Conservation (phyloP, 2,888 invertebrate genomes). For the Diarsia dahlii region DNA sequence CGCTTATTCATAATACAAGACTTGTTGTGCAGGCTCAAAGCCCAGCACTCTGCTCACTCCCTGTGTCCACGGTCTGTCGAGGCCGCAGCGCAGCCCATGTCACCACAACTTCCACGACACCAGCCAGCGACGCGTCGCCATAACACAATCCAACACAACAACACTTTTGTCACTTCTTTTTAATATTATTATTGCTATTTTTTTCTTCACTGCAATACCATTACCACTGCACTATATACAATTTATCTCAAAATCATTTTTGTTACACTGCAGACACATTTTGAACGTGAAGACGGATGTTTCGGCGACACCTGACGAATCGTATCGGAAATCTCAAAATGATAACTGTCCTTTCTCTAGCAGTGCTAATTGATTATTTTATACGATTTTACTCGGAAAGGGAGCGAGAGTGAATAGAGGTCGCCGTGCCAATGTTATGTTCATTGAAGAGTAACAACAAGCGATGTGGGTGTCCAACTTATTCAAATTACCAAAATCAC, state of each 20-base stretch:
- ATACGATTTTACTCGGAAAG: constrained; percentile 76
- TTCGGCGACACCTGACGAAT: constrained; percentile 83
- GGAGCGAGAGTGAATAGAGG: constrained; percentile 83
- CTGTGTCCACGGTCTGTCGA: constrained; percentile 84
- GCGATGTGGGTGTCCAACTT: constrained; percentile 83
- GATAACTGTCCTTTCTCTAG: constrained; percentile 42
- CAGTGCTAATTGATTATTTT: constrained; percentile 58
- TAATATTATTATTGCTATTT: constrained; percentile 78
- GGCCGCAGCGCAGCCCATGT: constrained; percentile 88
- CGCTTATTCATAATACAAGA: constrained; percentile 90
- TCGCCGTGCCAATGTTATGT: constrained; percentile 89
- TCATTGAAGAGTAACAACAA: constrained; percentile 90
- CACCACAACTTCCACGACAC: constrained; percentile 82
- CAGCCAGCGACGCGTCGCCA: constrained; percentile 82
- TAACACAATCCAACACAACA: constrained; percentile 80
- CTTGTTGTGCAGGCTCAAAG: constrained; percentile 86
- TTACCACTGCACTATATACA: constrained; percentile 84
- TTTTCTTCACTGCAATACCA: constrained; percentile 80
- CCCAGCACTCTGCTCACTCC: constrained; percentile 88
- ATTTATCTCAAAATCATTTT: constrained; percentile 91
- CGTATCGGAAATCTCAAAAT: constrained; percentile 53
- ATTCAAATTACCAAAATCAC: constrained; percentile 78
- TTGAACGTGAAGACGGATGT: constrained; percentile 75
- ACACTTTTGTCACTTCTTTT: constrained; percentile 73
- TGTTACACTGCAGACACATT: constrained; percentile 85